Conservation (phyloP, 1,140 invertebrate species). For the Drosophila kepulauana region DNA sequence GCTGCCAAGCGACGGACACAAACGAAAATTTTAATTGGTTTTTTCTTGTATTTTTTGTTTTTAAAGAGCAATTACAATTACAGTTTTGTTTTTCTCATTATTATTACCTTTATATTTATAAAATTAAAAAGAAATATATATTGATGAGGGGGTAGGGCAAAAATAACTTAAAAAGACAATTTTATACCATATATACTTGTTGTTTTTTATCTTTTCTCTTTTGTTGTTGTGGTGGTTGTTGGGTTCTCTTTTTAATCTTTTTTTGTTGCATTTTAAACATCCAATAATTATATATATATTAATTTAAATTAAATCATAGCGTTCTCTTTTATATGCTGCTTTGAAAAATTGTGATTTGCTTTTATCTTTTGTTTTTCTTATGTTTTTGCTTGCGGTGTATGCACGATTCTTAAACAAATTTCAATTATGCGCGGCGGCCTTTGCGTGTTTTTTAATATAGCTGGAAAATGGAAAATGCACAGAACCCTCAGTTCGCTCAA, state of each 20-base stretch:
- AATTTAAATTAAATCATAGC: constrained; percentile 81
- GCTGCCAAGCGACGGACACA: constrained; percentile 67
- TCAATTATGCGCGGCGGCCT: constrained; percentile 35
- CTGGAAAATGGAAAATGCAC: constrained; percentile 48
- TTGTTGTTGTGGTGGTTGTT: constrained; percentile 52
- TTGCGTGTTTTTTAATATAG: constrained; percentile 24
- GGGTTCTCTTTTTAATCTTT: constrained; percentile 47
- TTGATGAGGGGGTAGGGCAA: constrained; percentile 75
- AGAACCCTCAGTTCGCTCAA: constrained; percentile 38
- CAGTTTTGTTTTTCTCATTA: constrained; percentile 79
- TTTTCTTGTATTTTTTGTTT: constrained; percentile 73
- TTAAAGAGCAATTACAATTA: constrained; percentile 81
- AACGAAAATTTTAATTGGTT: constrained; percentile 73
- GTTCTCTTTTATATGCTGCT: constrained; percentile 71
- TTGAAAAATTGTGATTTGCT: constrained; percentile 55
- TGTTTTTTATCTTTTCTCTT: constrained; percentile 56
- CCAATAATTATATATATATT: constrained; percentile 75
- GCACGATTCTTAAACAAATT: constrained; percentile 42
- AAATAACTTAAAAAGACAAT: constrained; percentile 79
- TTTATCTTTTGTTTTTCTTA: constrained; percentile 31
- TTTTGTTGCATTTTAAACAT: constrained; percentile 63
- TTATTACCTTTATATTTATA: constrained; percentile 83
- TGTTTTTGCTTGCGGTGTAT: constrained; percentile 31
- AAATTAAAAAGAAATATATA: constrained; percentile 83
- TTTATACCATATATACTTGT: constrained; percentile 81